Conservation (phyloP, 2,113 vertebrate species). For the Noturus placidus region DNA sequence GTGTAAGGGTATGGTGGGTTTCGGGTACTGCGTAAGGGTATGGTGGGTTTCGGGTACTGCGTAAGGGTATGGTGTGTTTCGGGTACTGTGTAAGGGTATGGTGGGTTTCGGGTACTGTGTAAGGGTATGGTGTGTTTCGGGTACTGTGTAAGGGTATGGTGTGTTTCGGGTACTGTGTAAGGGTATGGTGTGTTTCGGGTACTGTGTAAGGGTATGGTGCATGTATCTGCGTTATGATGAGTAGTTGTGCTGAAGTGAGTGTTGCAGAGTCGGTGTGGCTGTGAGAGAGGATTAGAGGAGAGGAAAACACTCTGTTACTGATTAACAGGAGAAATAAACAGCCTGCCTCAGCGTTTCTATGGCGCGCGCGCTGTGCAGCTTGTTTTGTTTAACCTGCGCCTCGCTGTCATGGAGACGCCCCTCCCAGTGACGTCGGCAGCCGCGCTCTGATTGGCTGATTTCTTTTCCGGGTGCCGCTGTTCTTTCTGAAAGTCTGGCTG, state of each 20-base stretch:
- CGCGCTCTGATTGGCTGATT: not conserved
- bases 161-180: too few species aligned
- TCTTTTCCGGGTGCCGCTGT: not conserved
- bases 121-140: not conserved
- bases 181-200: too few species aligned
- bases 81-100: not conserved
- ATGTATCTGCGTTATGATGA: not conserved
- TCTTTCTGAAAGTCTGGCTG: not conserved
- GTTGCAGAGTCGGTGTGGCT: not conserved
- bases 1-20: too few species aligned
- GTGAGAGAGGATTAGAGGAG: not conserved
- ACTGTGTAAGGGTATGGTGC: not conserved
- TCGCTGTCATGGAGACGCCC: constrained; percentile 70
- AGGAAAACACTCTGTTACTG: not conserved
- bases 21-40: too few species aligned
- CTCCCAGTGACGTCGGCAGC: constrained; percentile 64
- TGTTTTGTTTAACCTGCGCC: constrained; percentile 72
- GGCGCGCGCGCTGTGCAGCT: constrained; percentile 49
- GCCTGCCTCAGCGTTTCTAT: constrained; percentile 47
- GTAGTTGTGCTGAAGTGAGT: not conserved
- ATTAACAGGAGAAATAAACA: constrained; percentile 42
- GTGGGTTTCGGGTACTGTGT: too few species aligned
- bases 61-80: too few species aligned
- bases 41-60: too few species aligned
- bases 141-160: too few species aligned